phyloP scores from a whole-genome alignment of 2,888 invertebrate genomes.

The Troilus luridus region DNA sequence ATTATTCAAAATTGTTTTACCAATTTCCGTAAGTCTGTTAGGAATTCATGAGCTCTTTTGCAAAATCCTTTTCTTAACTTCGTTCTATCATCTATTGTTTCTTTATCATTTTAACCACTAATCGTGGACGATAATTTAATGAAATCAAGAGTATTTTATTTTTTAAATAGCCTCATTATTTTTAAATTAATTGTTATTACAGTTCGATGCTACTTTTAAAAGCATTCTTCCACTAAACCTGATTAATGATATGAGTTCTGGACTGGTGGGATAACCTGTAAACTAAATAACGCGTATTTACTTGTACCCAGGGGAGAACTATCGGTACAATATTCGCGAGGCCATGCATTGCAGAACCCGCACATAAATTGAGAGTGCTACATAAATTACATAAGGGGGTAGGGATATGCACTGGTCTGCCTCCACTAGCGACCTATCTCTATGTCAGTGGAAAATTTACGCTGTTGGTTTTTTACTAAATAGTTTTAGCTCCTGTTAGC shows the following conservation, averaged over 20 bases:
- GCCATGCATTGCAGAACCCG: background rate
- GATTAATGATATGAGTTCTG: background rate
- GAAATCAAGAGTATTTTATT: too few relatives aligned
- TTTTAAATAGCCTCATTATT: too few relatives aligned
- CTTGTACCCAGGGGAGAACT: background rate
- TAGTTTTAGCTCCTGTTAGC: background rate
- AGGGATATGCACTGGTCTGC: background rate
- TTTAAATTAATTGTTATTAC: too few relatives aligned
- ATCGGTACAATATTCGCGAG: background rate
- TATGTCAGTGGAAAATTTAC: conserved; percentile 16
- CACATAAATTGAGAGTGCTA: conserved; percentile 28
- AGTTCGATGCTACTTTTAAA: too few relatives aligned
- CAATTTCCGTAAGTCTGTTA: too few relatives aligned
- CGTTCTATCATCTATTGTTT: too few relatives aligned
- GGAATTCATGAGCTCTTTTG: too few relatives aligned
- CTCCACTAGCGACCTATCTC: background rate
- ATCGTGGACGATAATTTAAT: too few relatives aligned
- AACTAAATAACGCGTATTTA: background rate
- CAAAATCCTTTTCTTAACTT: too few relatives aligned
- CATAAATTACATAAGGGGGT: background rate
- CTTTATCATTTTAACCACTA: too few relatives aligned
- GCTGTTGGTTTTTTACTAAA: background rate
- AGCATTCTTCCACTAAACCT: background rate
- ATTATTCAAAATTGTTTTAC: too few relatives aligned
- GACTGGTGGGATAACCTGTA: background rate